Evolutionary conservation across 1,140 invertebrate species (phyloP).

Genomic region (Maconellicoccus hirsutus): DNA sequence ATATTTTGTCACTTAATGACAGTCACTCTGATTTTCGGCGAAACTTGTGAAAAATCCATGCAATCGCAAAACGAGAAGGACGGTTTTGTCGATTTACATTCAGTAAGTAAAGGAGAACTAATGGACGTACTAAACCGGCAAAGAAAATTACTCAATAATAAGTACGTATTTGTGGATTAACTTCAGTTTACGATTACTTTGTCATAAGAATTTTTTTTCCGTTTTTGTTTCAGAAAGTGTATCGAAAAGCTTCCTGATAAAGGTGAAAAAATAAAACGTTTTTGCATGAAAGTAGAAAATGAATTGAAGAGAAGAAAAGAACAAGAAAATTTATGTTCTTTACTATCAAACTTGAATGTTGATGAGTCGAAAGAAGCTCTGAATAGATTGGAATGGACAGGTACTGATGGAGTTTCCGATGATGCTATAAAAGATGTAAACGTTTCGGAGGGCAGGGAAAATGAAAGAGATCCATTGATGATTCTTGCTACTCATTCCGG

Average conservation of each 20-base stretch:
- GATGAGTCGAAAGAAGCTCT: conserved; percentile 41
- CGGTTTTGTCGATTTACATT: not conserved
- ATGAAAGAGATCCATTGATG: conserved; percentile 49
- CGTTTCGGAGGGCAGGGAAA: conserved; percentile 52
- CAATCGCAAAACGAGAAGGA: not conserved
- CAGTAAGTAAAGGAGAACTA: not conserved
- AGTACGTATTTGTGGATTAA: no score
- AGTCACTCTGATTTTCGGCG: not conserved
- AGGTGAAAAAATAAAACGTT: conserved; percentile 47
- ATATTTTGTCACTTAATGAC: no score
- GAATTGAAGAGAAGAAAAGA: conserved; percentile 45
- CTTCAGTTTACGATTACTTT: no score
- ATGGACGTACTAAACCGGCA: not conserved
- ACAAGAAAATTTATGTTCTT: conserved; percentile 43
- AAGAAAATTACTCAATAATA: not conserved
- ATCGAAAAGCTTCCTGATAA: conserved; percentile 49
- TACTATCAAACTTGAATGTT: conserved; percentile 48
- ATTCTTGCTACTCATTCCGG: conserved; percentile 45
- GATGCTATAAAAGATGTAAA: conserved; percentile 31
- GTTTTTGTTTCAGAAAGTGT: conserved; percentile 35
- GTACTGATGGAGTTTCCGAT: conserved; percentile 37
- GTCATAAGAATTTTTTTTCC: not conserved
- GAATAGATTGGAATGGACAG: conserved; percentile 54
- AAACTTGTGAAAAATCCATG: not conserved
- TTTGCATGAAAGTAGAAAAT: conserved; percentile 41